Conservation (phyloP, 2,113 vertebrate species). For the Siniperca chuatsi region DNA sequence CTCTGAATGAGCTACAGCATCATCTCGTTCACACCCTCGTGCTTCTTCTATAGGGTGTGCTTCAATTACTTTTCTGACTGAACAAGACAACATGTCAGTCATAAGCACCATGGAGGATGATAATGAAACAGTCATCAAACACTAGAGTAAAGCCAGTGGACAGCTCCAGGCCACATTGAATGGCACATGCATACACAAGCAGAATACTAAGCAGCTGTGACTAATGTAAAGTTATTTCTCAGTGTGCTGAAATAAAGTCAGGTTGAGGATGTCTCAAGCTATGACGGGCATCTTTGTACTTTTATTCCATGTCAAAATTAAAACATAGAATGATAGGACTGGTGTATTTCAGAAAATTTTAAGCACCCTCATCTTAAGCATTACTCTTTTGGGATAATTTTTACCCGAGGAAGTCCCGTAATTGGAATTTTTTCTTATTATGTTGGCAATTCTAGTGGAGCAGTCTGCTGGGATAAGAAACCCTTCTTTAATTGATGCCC, state of each 20-base stretch:
- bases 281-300: neutral
- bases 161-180: constrained; percentile 48
- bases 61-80: constrained; percentile 37
- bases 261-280: neutral
- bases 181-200: constrained; percentile 15
- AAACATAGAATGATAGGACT: neutral
- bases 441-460: constrained; percentile 16
- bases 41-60: constrained; percentile 29
- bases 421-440: constrained; percentile 14
- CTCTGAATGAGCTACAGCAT: constrained; percentile 58
- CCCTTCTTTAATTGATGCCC: constrained; percentile 29
- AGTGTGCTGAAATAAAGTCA: constrained; percentile 6
- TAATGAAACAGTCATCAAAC: constrained; percentile 73
- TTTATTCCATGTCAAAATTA: neutral
- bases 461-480: constrained; percentile 10
- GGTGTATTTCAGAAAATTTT: neutral
- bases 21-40: constrained; percentile 45
- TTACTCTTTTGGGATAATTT: neutral
- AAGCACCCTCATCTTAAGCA: constrained; percentile 1
- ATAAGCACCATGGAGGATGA: constrained; percentile 43
- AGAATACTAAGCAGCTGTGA: constrained; percentile 48
- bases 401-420: neutral
- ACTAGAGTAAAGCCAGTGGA: constrained; percentile 50
- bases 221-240: neutral
- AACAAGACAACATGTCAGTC: constrained; percentile 58